phyloP scores from a whole-genome alignment of 2,113 vertebrate genomes.

The Diphyllodes magnificus region DNA sequence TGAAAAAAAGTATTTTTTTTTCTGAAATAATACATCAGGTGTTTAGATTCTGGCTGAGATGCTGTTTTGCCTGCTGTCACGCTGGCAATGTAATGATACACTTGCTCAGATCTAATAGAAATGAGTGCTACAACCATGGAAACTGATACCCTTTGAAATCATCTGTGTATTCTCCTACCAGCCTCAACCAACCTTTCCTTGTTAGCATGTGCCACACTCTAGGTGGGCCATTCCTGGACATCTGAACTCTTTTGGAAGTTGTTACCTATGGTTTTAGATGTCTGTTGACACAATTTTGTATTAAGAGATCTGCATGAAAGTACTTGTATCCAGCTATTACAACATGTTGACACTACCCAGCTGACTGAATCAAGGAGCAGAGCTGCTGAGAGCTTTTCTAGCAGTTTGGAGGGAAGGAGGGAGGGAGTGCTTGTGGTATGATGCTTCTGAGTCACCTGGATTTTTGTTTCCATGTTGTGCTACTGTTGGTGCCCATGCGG shows the following conservation, averaged over 20 bases:
- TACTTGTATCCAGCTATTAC: neutral
- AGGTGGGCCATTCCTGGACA: neutral
- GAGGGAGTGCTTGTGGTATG: neutral
- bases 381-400: neutral
- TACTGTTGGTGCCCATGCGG: neutral
- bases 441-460: neutral
- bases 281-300: neutral
- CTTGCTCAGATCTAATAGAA: neutral
- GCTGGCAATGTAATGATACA: neutral
- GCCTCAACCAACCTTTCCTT: neutral
- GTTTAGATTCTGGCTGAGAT: neutral
- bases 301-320: neutral
- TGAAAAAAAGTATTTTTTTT: neutral
- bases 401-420: neutral
- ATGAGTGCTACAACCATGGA: neutral
- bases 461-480: neutral
- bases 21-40: neutral
- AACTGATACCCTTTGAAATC: neutral
- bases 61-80: neutral
- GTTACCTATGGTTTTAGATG: neutral
- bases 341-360: neutral
- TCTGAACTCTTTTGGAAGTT: neutral
- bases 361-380: neutral
- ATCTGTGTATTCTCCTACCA: neutral
- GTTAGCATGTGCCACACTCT: neutral